These are phyloP conservation scores for Rhopalosiphum nymphaeae DNA, from an alignment of 2,888 invertebrate species.

Conservation along the genomic window DNA sequence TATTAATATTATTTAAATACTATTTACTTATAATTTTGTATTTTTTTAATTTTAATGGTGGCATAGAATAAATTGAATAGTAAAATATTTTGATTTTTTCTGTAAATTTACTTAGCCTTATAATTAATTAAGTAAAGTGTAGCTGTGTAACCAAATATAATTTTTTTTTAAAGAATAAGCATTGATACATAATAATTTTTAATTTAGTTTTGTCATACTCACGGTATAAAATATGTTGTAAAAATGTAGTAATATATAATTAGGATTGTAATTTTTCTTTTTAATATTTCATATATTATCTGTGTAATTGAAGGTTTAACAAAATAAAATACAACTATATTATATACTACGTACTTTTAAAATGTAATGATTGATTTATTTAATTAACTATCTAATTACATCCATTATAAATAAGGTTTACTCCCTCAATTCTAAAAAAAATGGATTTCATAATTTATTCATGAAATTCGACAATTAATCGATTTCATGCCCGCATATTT, in stretches of 20 bases:
- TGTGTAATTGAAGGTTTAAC: not conserved
- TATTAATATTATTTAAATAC: not conserved
- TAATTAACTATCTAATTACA: not conserved
- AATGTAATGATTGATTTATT: not conserved
- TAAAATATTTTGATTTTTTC: not conserved
- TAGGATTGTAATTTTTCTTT: not conserved
- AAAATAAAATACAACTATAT: not conserved
- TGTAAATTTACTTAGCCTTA: not conserved
- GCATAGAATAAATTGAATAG: not conserved
- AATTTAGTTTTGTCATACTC: not conserved
- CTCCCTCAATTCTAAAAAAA: not conserved
- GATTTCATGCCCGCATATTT: not conserved
- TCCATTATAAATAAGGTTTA: not conserved
- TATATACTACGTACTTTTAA: not conserved
- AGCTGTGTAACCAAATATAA: not conserved
- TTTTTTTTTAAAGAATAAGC: not conserved
- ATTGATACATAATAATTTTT: not conserved
- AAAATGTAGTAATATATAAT: not conserved
- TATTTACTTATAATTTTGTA: not conserved
- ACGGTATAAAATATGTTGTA: not conserved
- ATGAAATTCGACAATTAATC: not conserved
- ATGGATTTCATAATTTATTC: slow-evolving; percentile 6
- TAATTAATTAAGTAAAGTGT: not conserved
- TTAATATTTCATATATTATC: not conserved
- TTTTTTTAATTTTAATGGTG: not conserved